Percentiles rank a stretch among this genome's conserved stretches.
These are phyloP conservation scores for Cephus spinipes DNA, from an alignment of 2,888 invertebrate genomes.

Conservation along the genomic window DNA sequence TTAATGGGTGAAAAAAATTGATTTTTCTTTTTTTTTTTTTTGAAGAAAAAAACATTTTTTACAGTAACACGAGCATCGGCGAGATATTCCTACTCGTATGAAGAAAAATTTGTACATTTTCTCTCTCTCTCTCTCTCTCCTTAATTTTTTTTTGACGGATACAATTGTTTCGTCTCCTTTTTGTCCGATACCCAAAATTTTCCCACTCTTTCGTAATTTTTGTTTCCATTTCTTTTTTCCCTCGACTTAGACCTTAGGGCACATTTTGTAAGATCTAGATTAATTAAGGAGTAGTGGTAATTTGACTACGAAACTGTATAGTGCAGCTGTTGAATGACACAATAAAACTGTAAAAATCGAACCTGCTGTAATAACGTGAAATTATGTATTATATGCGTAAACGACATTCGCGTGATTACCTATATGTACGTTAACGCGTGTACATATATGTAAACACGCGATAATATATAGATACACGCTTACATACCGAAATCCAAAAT, in stretches of 20 bases:
- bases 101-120: not conserved
- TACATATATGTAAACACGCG: too few species aligned
- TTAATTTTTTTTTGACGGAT: slow-evolving; percentile 4
- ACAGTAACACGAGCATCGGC: not conserved
- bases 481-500: not conserved
- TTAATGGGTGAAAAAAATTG: too few species aligned
- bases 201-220: not conserved
- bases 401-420: not conserved
- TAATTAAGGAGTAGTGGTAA: slow-evolving; percentile 5
- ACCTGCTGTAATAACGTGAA: not conserved
- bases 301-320: slow-evolving; percentile 8
- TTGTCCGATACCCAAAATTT: not conserved
- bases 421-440: not conserved
- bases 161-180: slow-evolving; percentile 8
- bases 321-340: slow-evolving; percentile 8
- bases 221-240: not conserved
- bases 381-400: not conserved
- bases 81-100: not conserved
- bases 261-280: not conserved
- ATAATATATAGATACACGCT: too few species aligned
- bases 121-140: not conserved
- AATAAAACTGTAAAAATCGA: slow-evolving; percentile 5
- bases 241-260: not conserved
- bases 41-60: not conserved
- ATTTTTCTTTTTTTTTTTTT: too few species aligned